A percentile compares a stretch with the other conserved stretches of the same genome.
phyloP scores from a whole-genome alignment of 1,140 invertebrate species.

The Apis mellifera region DNA sequence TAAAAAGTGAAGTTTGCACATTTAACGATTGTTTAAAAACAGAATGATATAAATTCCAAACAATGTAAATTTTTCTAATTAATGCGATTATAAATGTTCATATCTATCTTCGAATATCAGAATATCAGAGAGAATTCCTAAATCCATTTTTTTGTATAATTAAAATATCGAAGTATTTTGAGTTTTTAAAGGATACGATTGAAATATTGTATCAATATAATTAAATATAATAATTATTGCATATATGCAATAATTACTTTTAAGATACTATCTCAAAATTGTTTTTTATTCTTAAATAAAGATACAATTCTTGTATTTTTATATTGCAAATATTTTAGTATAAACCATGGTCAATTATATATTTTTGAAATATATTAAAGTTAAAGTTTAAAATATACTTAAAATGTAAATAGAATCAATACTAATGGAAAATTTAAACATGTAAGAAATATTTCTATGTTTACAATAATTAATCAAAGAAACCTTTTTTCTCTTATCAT shows the following conservation, averaged over 20 bases:
- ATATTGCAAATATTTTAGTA: slow-evolving; percentile 55
- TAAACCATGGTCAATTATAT: slow-evolving; percentile 53
- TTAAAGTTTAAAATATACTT: slow-evolving; percentile 21
- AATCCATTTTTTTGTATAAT: slow-evolving; percentile 40
- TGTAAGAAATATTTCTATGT: slow-evolving; percentile 14
- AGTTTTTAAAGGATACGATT: slow-evolving; percentile 20
- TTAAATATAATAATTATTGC: too few species aligned
- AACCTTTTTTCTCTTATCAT: too few species aligned
- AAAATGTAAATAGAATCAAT: slow-evolving; percentile 24
- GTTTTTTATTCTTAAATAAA: slow-evolving; percentile 34
- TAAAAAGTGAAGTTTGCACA: slow-evolving; percentile 2
- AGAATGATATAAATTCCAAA: slow-evolving; percentile 28
- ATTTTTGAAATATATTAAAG: slow-evolving; percentile 31
- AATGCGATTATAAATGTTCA: slow-evolving; percentile 36
- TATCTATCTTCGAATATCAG: slow-evolving; percentile 31
- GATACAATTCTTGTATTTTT: slow-evolving; percentile 56
- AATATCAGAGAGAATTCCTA: slow-evolving; percentile 6
- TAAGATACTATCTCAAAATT: neutral
- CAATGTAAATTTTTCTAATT: slow-evolving; percentile 39
- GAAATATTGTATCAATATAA: neutral
- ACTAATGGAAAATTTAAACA: neutral
- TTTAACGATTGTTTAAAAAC: slow-evolving; percentile 18
- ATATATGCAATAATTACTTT: neutral
- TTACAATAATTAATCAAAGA: neutral
- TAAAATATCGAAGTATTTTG: slow-evolving; percentile 31